These are phyloP conservation scores for Silurus lanzhouensis DNA, from an alignment of 2,797 vertebrate species.

Conservation along the genomic window DNA sequence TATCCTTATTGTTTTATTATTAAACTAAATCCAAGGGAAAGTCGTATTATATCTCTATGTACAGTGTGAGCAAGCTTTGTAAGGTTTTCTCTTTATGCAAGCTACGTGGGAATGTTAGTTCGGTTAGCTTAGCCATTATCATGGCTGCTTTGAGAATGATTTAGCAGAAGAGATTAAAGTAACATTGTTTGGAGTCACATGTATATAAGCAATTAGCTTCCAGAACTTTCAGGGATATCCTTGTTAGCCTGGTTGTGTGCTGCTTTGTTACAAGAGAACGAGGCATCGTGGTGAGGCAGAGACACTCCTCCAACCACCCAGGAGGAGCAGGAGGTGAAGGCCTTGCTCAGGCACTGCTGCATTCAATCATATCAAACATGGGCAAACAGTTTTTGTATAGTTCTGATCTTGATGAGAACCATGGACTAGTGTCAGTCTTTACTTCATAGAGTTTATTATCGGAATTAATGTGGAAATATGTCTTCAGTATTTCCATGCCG, in stretches of 20 bases:
- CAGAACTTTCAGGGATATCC: too few relatives aligned
- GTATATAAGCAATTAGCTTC: neutral
- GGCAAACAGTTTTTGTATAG: too few relatives aligned
- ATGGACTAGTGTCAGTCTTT: conserved; percentile 91
- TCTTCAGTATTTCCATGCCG: conserved; percentile 99
- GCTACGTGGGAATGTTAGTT: neutral
- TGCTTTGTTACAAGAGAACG: neutral
- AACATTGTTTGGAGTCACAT: neutral
- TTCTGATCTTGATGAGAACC: neutral
- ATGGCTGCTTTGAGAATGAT: neutral
- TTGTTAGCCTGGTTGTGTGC: neutral
- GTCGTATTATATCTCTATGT: neutral
- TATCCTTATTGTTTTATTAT: neutral
- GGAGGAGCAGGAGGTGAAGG: neutral
- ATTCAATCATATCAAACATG: neutral
- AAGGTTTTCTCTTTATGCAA: neutral
- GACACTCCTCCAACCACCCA: neutral
- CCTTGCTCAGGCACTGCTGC: neutral
- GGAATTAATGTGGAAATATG: conserved; percentile 88
- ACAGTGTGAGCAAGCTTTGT: neutral
- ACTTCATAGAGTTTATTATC: conserved; percentile 88
- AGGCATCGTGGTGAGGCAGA: neutral
- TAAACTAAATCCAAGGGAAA: neutral
- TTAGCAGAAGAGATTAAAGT: neutral
- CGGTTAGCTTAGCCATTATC: conserved; percentile 18